These are phyloP conservation scores for Rhynchomys soricoides DNA, from an alignment of 2,113 vertebrate genomes.

Conservation along the genomic window DNA sequence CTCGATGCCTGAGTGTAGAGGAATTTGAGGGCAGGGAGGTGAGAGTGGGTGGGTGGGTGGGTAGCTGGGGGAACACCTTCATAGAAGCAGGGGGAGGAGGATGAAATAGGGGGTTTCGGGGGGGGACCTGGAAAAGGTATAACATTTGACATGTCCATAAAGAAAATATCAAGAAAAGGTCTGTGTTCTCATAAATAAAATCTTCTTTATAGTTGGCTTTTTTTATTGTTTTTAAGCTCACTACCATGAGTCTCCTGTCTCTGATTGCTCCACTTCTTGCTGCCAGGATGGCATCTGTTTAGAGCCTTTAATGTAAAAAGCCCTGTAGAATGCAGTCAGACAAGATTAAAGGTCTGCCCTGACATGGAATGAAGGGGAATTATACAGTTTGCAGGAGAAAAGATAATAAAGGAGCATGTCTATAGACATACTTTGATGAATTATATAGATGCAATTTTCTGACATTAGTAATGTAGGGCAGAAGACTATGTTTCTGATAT, in stretches of 20 bases:
- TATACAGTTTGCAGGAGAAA: conserved; percentile 84
- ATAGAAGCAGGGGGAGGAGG: too few species aligned
- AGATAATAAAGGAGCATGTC: conserved; percentile 87
- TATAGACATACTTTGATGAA: conserved; percentile 89
- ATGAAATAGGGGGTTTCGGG: too few species aligned
- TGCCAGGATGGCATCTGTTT: neutral
- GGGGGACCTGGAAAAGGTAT: too few species aligned
- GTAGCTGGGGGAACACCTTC: too few species aligned
- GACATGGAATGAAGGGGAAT: conserved; percentile 85
- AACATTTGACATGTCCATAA: too few species aligned
- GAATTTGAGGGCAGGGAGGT: too few species aligned
- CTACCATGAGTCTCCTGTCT: neutral
- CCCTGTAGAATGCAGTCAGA: conserved; percentile 63
- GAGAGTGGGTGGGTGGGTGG: too few species aligned
- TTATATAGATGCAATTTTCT: conserved; percentile 89
- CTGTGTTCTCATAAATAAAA: neutral
- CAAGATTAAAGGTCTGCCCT: conserved; percentile 87
- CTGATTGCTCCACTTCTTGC: neutral
- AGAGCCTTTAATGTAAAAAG: conserved; percentile 77
- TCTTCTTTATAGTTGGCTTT: neutral
- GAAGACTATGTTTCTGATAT: conserved; percentile 88
- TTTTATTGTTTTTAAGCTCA: neutral
- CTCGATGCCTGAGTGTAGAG: too few species aligned
- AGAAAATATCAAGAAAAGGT: too few species aligned
- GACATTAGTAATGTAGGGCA: conserved; percentile 88